A percentile compares a stretch with the other conserved stretches of the same genome.
Conservation (phyloP, 2,888 invertebrate genomes). For the Alloscopus bannaensis region DNA sequence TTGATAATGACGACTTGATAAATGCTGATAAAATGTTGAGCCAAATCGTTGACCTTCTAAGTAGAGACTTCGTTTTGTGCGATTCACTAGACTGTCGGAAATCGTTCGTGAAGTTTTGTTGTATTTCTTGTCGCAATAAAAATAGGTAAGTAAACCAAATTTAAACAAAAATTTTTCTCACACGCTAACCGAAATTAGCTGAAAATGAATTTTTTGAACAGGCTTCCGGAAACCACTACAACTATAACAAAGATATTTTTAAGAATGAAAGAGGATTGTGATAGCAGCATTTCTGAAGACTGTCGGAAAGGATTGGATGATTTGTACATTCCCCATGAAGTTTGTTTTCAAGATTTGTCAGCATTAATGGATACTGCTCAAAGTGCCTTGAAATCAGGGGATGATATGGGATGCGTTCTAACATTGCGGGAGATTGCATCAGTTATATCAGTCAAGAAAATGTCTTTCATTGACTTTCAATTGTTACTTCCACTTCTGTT, state of each 20-base stretch:
- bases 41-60: conserved; percentile 46
- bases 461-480: conserved; percentile 57
- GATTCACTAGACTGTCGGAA: conserved; percentile 32
- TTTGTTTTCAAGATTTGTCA: conserved; percentile 34
- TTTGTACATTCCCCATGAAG: conserved; percentile 7
- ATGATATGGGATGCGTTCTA: conserved; percentile 44
- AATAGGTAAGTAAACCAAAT: conserved; percentile 24
- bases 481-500: conserved; percentile 47
- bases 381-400: conserved; percentile 23
- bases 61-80: conserved; percentile 47
- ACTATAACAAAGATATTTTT: conserved; percentile 19
- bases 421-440: conserved; percentile 43
- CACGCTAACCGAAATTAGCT: too few relatives aligned
- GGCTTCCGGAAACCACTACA: conserved; percentile 37
- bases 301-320: conserved; percentile 18
- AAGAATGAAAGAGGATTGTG: conserved; percentile 31
- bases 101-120: conserved; percentile 39
- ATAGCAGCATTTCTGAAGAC: conserved; percentile 17
- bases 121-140: conserved; percentile 18
- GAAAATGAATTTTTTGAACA: too few relatives aligned
- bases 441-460: conserved; percentile 38
- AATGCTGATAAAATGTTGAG: conserved; percentile 55
- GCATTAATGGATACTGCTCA: conserved; percentile 31
- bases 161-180: too few relatives aligned
- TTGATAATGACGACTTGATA: conserved; percentile 31